A percentile compares a stretch with the other conserved stretches of the same genome.
Evolutionary conservation across 2,113 vertebrate species (phyloP).

Genomic region (Pelecanus crispus): DNA sequence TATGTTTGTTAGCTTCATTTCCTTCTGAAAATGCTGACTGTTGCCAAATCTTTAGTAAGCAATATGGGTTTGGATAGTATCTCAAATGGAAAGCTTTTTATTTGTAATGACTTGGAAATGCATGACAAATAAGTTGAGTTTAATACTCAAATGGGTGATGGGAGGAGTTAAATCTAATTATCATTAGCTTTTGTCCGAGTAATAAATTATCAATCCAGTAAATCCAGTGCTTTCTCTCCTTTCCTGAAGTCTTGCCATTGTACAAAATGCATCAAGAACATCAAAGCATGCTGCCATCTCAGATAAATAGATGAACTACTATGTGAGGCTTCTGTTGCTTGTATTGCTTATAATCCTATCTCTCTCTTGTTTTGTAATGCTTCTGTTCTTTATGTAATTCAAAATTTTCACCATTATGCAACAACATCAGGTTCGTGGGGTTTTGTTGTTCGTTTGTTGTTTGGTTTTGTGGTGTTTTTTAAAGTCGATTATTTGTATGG

Average conservation of each 20-base stretch:
- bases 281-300: neutral
- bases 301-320: neutral
- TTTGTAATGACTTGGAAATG: neutral
- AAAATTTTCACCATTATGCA: neutral
- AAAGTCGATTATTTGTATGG: neutral
- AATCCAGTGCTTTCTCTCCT: neutral
- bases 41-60: neutral
- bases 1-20: neutral
- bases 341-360: neutral
- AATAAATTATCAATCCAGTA: neutral
- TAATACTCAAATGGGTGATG: neutral
- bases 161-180: neutral
- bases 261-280: neutral
- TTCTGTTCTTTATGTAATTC: neutral
- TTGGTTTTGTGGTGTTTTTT: neutral
- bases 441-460: fast-evolving
- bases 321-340: neutral
- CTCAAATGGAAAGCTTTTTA: neutral
- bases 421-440: neutral
- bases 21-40: neutral
- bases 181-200: neutral
- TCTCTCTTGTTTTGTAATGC: neutral
- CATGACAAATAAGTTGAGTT: neutral
- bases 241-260: neutral
- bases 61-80: neutral